phyloP scores from a whole-genome alignment of 2,113 vertebrate species.

The Dissostichus mawsoni region DNA sequence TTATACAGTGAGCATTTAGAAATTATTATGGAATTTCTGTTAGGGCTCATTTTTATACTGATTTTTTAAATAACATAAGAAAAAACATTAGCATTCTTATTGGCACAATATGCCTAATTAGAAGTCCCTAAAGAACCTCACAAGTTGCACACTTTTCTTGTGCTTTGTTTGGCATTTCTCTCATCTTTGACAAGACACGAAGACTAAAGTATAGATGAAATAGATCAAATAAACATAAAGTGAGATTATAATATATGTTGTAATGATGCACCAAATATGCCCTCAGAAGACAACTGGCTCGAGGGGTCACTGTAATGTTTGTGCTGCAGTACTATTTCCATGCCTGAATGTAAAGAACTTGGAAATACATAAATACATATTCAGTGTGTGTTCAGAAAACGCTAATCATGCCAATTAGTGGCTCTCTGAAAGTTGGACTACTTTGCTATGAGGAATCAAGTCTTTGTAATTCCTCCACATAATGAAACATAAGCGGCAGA shows the following conservation, averaged over 20 bases:
- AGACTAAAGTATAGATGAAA: neutral
- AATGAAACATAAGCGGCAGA: neutral
- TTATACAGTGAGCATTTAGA: neutral
- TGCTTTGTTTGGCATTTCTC: neutral
- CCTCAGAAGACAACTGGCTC: neutral
- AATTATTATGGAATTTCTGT: neutral
- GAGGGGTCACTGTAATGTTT: neutral
- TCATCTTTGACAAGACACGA: neutral
- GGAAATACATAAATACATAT: neutral
- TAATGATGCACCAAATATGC: neutral
- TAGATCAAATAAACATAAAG: neutral
- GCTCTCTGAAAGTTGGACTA: neutral
- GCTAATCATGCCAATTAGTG: neutral
- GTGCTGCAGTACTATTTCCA: neutral
- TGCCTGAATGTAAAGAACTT: neutral
- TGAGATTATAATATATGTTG: neutral
- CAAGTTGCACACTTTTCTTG: neutral
- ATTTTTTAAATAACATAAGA: neutral
- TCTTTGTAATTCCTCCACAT: neutral
- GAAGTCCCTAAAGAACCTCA: neutral
- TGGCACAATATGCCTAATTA: neutral
- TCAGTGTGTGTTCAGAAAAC: neutral
- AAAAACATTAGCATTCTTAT: neutral
- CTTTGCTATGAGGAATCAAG: constrained; percentile 5
- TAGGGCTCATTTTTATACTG: neutral